phyloP scores from a whole-genome alignment of 2,797 vertebrate genomes.

The Loris lydekkerianus region DNA sequence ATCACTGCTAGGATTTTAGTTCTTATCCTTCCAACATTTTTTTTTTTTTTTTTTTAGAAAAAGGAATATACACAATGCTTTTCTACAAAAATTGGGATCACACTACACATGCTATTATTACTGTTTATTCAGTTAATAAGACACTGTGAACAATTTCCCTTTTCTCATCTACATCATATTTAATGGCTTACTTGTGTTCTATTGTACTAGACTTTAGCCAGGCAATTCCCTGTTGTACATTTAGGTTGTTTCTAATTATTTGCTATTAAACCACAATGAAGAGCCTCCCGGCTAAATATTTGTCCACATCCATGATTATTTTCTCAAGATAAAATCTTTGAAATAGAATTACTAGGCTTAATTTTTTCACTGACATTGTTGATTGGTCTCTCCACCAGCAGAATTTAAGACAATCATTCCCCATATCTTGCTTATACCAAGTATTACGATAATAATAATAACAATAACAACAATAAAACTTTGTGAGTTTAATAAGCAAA shows the following conservation, averaged over 20 bases:
- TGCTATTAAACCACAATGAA: background rate
- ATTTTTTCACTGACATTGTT: background rate
- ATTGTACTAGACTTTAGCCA: background rate
- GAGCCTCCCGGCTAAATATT: background rate
- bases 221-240: background rate
- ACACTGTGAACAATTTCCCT: background rate
- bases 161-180: background rate
- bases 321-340: slow-evolving; percentile 20
- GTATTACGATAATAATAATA: background rate
- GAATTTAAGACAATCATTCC: background rate
- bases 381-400: background rate
- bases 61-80: background rate
- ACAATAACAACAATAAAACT: background rate
- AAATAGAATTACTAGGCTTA: background rate
- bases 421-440: background rate
- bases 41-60: slow-evolving; percentile 59
- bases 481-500: background rate
- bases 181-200: background rate
- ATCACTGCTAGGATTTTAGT: slow-evolving; percentile 13
- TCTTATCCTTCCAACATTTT: slow-evolving; percentile 8
- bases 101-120: background rate
- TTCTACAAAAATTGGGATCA: background rate
- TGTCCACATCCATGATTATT: background rate
- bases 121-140: background rate
- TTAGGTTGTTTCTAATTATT: slow-evolving; percentile 55